phyloP scores from a whole-genome alignment of 2,888 invertebrate species.

The Drosophila lutescens region DNA sequence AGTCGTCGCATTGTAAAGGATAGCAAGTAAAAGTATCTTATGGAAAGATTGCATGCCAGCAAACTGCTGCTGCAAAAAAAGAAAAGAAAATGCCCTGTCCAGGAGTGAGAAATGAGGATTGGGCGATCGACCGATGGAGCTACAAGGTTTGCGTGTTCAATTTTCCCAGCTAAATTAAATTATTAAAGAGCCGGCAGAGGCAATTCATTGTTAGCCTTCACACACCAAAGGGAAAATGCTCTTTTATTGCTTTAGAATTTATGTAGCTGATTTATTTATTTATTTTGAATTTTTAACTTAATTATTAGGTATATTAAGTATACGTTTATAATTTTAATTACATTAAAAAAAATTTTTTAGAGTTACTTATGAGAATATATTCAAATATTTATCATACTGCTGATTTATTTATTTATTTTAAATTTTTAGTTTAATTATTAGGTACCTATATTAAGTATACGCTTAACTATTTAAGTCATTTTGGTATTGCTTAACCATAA shows the following conservation, averaged over 20 bases:
- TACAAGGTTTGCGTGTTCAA: conserved; percentile 55
- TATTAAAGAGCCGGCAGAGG: conserved; percentile 56
- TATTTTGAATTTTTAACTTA: background rate
- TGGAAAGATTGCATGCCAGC: conserved; percentile 61
- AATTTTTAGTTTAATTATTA: no score
- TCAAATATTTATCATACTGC: no score
- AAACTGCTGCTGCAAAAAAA: conserved; percentile 9
- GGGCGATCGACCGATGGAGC: conserved; percentile 16
- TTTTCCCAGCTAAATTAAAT: conserved; percentile 63
- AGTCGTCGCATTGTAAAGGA: conserved; percentile 56
- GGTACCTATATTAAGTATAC: no score
- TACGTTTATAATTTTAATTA: no score
- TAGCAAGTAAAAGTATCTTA: conserved; percentile 58
- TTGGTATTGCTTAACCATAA: no score
- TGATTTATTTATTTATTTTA: no score
- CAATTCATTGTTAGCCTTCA: background rate
- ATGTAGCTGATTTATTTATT: background rate
- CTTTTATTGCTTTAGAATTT: background rate
- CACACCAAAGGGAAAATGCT: conserved; percentile 7
- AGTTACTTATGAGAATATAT: no score
- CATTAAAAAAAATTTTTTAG: no score
- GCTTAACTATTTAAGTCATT: no score
- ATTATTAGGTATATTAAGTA: background rate
- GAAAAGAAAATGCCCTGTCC: conserved; percentile 16
- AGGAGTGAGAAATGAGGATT: conserved; percentile 37